Base-by-base conservation (phyloP, 2,113 vertebrate species). In the Origma solitaria region DNA sequence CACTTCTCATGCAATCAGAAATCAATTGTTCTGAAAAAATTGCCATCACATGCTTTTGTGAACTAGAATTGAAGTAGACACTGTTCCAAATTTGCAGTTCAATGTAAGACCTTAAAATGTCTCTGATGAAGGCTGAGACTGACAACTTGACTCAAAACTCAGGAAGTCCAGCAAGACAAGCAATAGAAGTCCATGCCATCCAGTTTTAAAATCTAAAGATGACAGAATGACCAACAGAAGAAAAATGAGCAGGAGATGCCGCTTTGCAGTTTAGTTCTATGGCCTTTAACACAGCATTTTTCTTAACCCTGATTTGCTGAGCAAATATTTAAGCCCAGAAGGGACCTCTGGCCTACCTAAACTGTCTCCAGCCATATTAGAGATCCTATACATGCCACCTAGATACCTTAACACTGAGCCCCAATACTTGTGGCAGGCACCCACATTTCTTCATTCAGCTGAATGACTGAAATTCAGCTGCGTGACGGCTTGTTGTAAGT, bases 11-110 rank as follows among this genome's bases (percentile, higher is more conserved):
- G 58, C 57, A 87, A 89, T 86, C 88, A 91, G 68, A 91, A 94
- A 86, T 76, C 79, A n/a, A 75, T 81, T 86, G 64, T 91, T 94
- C 50, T 87, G 60, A 88, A 94, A 94, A 93, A 86, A 62, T 7
- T 80, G 38, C 10, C 49, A 86, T 86, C 44, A 80, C 53, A 82
- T 30, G 33, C 72, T 45, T 73, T 90, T 71, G 66, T 86, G 69
- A 76, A 49, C 17, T 82, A 64, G 45, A 89, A n/a, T 0, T 53
- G 68, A 91, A 82, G 6, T 1, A 68, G 51, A 69, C 10, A 69
- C 13, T 58, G 10, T 54, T 81, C 16, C 20, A 86, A 89, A 93
- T 49, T 51, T 80, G 50, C 19, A 61, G 61, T 69, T 85, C 53
- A 92, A 87, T 68, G 44, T 60, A 76, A 83, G n/a, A 83, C 18